Percentiles rank a stretch among this genome's conserved stretches.
These are phyloP conservation scores for Netelia fuscicornis DNA, from an alignment of 2,888 invertebrate species.

Conservation along the genomic window DNA sequence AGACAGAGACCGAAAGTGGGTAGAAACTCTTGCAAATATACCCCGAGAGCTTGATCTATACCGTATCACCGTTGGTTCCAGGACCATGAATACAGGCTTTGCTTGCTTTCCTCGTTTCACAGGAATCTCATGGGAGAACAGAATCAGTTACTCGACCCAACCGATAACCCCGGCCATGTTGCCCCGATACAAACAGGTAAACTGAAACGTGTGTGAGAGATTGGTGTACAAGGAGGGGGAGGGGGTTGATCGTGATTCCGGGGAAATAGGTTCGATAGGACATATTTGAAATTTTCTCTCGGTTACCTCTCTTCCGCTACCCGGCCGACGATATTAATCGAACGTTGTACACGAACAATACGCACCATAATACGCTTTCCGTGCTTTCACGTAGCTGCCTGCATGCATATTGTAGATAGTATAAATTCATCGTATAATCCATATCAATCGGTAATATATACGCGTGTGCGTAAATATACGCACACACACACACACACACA, in stretches of 20 bases:
- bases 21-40: not conserved
- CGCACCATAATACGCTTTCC: constrained; percentile 12
- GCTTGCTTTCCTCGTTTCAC: constrained; percentile 29
- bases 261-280: no score
- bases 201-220: not conserved
- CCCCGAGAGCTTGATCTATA: constrained; percentile 70
- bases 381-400: constrained; percentile 10
- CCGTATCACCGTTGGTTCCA: constrained; percentile 72
- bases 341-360: not conserved
- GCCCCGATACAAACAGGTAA: not conserved
- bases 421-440: not conserved
- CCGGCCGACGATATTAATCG: not conserved
- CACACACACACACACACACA: no score
- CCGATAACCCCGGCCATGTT: not conserved
- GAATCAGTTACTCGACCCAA: not conserved
- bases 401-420: not conserved
- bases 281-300: not conserved
- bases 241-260: no score
- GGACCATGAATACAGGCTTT: constrained; percentile 77
- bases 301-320: not conserved
- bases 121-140: not conserved
- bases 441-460: not conserved
- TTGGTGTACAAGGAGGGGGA: not conserved
- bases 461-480: not conserved
- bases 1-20: no score